These are phyloP conservation scores for Teinopalpus imperialis DNA, from an alignment of 2,888 invertebrate species.

Conservation along the genomic window DNA sequence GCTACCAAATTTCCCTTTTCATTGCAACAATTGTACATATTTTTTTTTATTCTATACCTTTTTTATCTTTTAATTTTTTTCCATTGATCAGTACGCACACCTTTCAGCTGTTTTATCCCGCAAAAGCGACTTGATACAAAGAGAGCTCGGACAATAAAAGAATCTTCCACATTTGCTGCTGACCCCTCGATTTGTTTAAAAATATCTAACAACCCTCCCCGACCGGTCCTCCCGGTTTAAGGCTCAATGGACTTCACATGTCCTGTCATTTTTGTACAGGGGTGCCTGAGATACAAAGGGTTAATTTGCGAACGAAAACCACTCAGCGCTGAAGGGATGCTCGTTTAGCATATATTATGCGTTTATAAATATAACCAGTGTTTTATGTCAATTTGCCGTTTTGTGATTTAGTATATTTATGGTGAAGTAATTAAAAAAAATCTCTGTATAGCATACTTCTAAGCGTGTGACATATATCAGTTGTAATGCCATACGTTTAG, in stretches of 20 bases:
- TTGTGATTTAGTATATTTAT: constrained; percentile 4
- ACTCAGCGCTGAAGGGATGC: constrained; percentile 40
- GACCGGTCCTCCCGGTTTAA: constrained; percentile 49
- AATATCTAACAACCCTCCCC: constrained; percentile 34
- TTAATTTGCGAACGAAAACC: constrained; percentile 46
- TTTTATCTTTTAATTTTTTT: too few relatives aligned
- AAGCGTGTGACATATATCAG: too few relatives aligned
- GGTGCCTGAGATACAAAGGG: constrained; percentile 46
- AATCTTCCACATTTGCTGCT: constrained; percentile 21
- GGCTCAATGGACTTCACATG: constrained; percentile 63
- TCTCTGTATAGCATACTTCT: too few relatives aligned
- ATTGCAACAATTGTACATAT: too few relatives aligned
- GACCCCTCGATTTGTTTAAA: constrained; percentile 30
- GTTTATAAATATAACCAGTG: constrained; percentile 17
- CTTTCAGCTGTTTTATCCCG: constrained; percentile 16
- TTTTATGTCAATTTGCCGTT: not conserved
- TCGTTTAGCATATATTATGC: constrained; percentile 34
- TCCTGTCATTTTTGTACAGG: constrained; percentile 51
- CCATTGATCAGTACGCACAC: not conserved
- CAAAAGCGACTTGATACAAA: constrained; percentile 16
- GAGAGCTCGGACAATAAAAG: constrained; percentile 3
- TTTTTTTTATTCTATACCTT: not conserved
- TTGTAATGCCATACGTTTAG: too few relatives aligned
- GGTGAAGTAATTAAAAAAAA: too few relatives aligned
- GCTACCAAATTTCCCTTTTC: too few relatives aligned